phyloP scores from a whole-genome alignment of 2,113 vertebrate genomes.

The Desmodus rotundus region DNA sequence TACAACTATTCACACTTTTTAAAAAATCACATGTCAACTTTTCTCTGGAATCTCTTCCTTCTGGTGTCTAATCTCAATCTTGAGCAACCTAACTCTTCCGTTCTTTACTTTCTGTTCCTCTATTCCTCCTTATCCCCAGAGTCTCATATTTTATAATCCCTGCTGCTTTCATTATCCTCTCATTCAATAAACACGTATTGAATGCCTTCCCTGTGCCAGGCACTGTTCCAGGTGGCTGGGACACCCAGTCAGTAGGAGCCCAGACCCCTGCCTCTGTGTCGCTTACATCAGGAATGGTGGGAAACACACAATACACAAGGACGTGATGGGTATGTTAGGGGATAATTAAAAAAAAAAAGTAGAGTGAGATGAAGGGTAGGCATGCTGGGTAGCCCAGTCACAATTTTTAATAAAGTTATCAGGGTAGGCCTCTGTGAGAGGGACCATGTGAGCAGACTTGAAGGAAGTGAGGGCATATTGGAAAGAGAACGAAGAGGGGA shows the following conservation, averaged over 20 bases:
- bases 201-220: neutral
- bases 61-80: neutral
- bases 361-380: neutral
- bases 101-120: neutral
- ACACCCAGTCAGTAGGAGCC: neutral
- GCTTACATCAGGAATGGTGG: neutral
- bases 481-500: neutral
- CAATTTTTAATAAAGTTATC: neutral
- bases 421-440: neutral
- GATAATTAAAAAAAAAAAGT: neutral
- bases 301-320: neutral
- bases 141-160: neutral
- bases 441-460: neutral
- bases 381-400: neutral
- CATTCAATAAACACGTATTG: neutral
- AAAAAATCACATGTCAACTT: neutral
- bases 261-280: neutral
- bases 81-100: neutral
- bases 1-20: neutral
- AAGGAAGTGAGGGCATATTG: neutral
- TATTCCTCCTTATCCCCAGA: neutral
- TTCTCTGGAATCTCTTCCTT: neutral
- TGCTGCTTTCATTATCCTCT: neutral
- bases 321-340: neutral
- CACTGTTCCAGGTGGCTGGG: neutral